Percentiles rank a stretch among this genome's conserved stretches.
Evolutionary conservation across 2,113 vertebrate genomes (phyloP).

Genomic region (Microtus montanus): DNA sequence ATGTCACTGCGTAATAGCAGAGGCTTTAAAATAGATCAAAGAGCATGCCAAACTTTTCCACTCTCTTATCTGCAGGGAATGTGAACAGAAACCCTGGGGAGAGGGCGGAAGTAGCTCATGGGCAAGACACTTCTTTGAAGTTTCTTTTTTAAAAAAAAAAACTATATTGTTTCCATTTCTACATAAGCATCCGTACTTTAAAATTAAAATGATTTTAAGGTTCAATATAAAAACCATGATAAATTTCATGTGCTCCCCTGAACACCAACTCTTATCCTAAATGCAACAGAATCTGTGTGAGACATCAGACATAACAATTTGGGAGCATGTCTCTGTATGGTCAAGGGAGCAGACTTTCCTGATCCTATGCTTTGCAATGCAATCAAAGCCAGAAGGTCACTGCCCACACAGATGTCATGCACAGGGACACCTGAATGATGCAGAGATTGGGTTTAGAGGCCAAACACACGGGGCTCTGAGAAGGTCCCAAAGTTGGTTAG

Average conservation of each 20-base stretch:
- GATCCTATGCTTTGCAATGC: background rate
- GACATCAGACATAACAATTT: background rate
- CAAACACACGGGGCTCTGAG: background rate
- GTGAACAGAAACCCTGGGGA: background rate
- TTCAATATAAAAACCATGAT: background rate
- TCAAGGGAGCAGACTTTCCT: background rate
- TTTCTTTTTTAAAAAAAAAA: background rate
- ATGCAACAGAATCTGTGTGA: background rate
- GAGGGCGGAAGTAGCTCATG: background rate
- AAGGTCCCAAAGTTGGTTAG: background rate
- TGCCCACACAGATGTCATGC: background rate
- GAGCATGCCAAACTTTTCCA: constrained; percentile 14
- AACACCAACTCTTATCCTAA: background rate
- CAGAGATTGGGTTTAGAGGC: background rate
- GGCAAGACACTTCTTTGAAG: constrained; percentile 40
- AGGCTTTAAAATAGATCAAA: constrained; percentile 66
- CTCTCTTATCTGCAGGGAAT: background rate
- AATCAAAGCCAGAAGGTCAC: background rate
- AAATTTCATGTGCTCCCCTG: background rate
- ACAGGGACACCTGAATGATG: background rate
- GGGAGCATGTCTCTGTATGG: background rate
- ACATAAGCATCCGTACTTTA: constrained; percentile 24
- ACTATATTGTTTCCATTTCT: constrained; percentile 29
- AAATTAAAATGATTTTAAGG: constrained; percentile 30
- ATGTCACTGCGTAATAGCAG: background rate